Conservation (phyloP, 2,888 invertebrate species). For the Tetramorium bicarinatum region DNA sequence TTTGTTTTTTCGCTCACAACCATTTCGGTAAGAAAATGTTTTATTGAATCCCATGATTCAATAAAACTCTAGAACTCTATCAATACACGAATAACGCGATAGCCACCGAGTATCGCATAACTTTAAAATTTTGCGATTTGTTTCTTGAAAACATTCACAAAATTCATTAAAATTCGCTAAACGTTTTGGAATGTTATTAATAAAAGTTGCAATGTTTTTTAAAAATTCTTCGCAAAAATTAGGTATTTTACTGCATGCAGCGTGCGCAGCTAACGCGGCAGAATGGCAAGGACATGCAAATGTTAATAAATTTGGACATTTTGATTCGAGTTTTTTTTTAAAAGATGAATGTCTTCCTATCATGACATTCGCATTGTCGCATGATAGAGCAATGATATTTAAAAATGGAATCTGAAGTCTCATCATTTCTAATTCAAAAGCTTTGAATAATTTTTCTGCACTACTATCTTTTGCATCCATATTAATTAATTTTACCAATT, state of each 20-base stretch:
- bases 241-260: not conserved
- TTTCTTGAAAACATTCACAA: not conserved
- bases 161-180: not conserved
- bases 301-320: no score
- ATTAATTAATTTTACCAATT: no score
- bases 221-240: not conserved
- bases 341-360: no score
- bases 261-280: not conserved
- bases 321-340: no score
- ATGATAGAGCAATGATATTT: no score
- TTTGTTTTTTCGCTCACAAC: not conserved
- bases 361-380: no score
- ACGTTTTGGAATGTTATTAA: not conserved
- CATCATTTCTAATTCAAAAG: no score
- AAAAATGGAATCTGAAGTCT: no score
- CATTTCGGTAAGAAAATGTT: not conserved
- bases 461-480: no score
- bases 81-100: not conserved
- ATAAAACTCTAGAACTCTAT: not conserved
- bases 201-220: not conserved
- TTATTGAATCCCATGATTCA: not conserved
- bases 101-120: not conserved
- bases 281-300: no score
- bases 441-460: no score
- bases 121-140: not conserved